Conservation (phyloP, 2,113 vertebrate species). For the Gymnogyps californianus region DNA sequence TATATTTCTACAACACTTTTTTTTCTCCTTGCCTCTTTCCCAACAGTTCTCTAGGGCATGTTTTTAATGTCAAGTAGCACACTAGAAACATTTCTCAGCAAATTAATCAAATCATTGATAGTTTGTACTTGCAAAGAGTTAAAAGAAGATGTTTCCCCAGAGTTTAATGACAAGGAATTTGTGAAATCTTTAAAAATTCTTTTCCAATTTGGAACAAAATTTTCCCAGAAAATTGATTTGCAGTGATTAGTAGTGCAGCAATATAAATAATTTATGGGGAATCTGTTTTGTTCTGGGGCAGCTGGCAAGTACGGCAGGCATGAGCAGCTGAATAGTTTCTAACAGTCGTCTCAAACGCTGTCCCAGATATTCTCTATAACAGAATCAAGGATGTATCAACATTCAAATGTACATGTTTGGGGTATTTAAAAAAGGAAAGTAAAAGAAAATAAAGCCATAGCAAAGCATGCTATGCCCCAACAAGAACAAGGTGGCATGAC, state of each 20-base stretch:
- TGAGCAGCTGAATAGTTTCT: not conserved
- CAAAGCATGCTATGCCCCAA: not conserved
- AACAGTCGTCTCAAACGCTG: not conserved
- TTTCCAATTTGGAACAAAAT: not conserved
- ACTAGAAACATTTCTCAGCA: not conserved
- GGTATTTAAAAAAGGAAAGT: not conserved
- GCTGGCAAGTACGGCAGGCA: not conserved
- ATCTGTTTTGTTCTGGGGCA: not conserved
- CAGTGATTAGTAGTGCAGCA: not conserved
- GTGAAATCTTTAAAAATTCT: not conserved
- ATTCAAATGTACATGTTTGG: not conserved
- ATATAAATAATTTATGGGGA: not conserved
- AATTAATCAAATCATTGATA: not conserved
- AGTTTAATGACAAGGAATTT: not conserved
- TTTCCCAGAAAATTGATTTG: not conserved
- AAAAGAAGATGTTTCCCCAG: not conserved
- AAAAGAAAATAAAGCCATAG: not conserved
- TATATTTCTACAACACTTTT: not conserved
- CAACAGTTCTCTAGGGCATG: not conserved
- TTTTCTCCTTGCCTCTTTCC: not conserved
- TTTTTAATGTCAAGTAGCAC: not conserved
- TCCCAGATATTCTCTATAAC: not conserved
- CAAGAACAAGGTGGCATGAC: not conserved
- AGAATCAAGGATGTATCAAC: not conserved
- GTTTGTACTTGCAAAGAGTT: not conserved